Evolutionary conservation across 2,113 vertebrate species (phyloP).

Genomic region (Bujurquina vittata): DNA sequence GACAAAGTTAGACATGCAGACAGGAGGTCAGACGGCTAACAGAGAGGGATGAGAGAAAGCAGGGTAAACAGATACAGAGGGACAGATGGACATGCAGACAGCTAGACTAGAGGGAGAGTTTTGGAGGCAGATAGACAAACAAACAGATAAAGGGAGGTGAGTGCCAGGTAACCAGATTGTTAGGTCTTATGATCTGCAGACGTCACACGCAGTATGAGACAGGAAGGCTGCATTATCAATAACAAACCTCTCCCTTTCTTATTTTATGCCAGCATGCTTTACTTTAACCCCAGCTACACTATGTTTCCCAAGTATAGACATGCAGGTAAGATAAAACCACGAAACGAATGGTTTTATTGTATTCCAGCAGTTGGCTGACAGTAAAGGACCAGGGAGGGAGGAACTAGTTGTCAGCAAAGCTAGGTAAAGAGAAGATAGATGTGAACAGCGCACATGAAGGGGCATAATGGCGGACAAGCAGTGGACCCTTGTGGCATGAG

Average conservation of each 20-base stretch:
- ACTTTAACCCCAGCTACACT: background rate
- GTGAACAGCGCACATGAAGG: too few relatives aligned
- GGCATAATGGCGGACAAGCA: too few relatives aligned
- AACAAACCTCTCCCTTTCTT: background rate
- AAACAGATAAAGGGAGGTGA: constrained; percentile 17
- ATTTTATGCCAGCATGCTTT: background rate
- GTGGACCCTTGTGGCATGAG: too few relatives aligned
- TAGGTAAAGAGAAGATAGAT: too few relatives aligned
- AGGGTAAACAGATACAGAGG: background rate
- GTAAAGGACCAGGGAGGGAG: too few relatives aligned
- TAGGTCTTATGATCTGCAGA: constrained; percentile 46
- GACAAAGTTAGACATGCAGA: constrained; percentile 14
- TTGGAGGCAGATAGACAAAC: constrained; percentile 31
- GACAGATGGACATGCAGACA: constrained; percentile 50
- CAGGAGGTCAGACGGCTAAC: constrained; percentile 15
- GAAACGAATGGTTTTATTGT: background rate
- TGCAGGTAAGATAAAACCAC: background rate
- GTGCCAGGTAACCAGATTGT: constrained; percentile 60
- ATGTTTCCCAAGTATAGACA: background rate
- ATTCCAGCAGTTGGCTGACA: background rate
- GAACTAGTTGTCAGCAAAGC: too few relatives aligned
- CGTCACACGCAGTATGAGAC: constrained; percentile 62
- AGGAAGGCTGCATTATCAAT: constrained; percentile 36
- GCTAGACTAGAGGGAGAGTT: constrained; percentile 21
- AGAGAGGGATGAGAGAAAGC: background rate